These are phyloP conservation scores for Trissolcus brochymenae DNA, from an alignment of 2,888 invertebrate species.

Conservation along the genomic window DNA sequence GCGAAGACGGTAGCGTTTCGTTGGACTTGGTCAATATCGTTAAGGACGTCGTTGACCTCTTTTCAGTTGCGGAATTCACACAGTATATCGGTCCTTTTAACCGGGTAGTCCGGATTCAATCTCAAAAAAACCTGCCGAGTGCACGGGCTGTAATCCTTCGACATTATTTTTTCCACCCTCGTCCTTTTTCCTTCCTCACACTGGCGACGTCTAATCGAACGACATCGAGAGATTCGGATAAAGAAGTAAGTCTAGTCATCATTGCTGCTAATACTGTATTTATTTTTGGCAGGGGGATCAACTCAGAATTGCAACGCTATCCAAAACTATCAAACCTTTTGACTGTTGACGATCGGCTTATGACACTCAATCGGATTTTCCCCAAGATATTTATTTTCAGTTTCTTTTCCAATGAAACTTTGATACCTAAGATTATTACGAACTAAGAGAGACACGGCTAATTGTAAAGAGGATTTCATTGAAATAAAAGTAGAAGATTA, in stretches of 20 bases:
- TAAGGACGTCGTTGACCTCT: constrained; percentile 73
- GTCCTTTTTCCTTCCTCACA: constrained; percentile 5
- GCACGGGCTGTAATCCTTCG: constrained; percentile 44
- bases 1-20: constrained; percentile 54
- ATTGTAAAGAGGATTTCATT: too few relatives aligned
- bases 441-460: too few relatives aligned
- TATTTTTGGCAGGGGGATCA: neutral
- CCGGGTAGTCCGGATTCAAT: constrained; percentile 67
- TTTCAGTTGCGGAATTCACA: constrained; percentile 63
- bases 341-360: constrained; percentile 48
- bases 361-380: constrained; percentile 47
- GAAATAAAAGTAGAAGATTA: too few relatives aligned
- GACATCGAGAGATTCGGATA: constrained; percentile 33
- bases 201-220: constrained; percentile 16
- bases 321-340: constrained; percentile 39
- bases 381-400: constrained; percentile 23
- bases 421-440: too few relatives aligned
- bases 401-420: neutral
- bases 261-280: constrained; percentile 34
- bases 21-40: constrained; percentile 70
- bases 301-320: constrained; percentile 20
- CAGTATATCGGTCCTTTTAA: constrained; percentile 61
- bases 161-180: constrained; percentile 20
- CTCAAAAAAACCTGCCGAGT: constrained; percentile 59
- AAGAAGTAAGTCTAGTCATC: constrained; percentile 40